These are phyloP conservation scores for Fragum fragum DNA, from an alignment of 2,888 invertebrate genomes.

Conservation along the genomic window DNA sequence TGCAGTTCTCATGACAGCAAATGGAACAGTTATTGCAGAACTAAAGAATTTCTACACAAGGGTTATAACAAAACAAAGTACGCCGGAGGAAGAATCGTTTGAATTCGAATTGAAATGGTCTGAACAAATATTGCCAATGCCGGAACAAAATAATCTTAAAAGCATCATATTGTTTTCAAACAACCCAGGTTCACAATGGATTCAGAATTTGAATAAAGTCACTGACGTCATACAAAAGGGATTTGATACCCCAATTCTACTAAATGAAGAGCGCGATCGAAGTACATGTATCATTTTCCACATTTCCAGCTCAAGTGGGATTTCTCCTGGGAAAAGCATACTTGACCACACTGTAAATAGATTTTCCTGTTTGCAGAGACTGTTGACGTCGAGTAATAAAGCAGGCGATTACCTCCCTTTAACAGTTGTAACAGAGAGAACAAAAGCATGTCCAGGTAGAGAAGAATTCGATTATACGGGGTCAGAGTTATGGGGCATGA, in stretches of 20 bases:
- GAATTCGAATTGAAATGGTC: background rate
- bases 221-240: background rate
- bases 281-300: background rate
- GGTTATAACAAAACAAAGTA: constrained; percentile 8
- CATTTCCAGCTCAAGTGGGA: background rate
- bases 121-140: background rate
- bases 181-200: background rate
- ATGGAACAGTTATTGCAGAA: constrained; percentile 72
- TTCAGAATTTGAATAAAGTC: background rate
- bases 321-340: background rate
- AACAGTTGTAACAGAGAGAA: constrained; percentile 2
- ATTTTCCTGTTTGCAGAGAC: background rate
- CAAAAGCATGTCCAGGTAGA: background rate
- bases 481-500: constrained; percentile 59
- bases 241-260: background rate
- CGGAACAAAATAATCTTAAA: too few relatives aligned
- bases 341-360: background rate
- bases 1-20: constrained; percentile 61
- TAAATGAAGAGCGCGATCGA: background rate
- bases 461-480: background rate
- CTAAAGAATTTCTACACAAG: constrained; percentile 62
- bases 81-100: background rate
- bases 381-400: background rate
- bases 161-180: background rate
- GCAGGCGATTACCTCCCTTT: background rate